phyloP scores from a whole-genome alignment of 1,140 invertebrate genomes.

The Leptestheria dahalacensis region DNA sequence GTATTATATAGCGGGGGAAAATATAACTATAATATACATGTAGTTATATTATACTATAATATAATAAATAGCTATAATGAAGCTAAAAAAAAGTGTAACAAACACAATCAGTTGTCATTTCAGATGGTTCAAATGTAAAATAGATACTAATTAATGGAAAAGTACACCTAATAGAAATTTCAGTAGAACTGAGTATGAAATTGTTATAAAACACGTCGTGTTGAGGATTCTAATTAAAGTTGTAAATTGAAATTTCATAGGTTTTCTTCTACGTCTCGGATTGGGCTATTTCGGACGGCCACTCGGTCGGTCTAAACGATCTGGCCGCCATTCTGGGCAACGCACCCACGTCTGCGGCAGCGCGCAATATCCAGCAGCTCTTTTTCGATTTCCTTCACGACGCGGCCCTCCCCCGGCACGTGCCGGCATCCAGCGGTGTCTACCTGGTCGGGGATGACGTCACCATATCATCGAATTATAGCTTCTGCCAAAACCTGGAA shows the following conservation, averaged over 20 bases:
- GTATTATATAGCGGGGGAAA: neutral
- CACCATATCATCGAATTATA: neutral
- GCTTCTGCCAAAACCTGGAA: neutral
- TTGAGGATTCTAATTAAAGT: no score
- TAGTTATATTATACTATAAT: neutral
- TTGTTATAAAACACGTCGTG: no score
- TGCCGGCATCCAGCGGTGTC: neutral
- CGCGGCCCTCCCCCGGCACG: neutral
- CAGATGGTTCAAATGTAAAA: no score
- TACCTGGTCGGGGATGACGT: neutral
- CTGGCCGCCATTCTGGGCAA: neutral
- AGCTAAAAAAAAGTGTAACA: no score
- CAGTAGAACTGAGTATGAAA: no score
- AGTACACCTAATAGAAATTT: no score
- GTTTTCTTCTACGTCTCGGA: slow-evolving; percentile 3
- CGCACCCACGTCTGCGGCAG: neutral
- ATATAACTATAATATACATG: neutral
- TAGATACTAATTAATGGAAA: no score
- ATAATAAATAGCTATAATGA: no score
- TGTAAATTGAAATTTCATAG: neutral
- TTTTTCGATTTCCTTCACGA: slow-evolving; percentile 5
- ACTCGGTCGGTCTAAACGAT: neutral
- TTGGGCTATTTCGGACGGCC: neutral
- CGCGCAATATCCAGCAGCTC: neutral
- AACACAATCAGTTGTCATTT: no score